Conservation (phyloP, 2,113 vertebrate genomes). For the Pseudorectes ferrugineus region DNA sequence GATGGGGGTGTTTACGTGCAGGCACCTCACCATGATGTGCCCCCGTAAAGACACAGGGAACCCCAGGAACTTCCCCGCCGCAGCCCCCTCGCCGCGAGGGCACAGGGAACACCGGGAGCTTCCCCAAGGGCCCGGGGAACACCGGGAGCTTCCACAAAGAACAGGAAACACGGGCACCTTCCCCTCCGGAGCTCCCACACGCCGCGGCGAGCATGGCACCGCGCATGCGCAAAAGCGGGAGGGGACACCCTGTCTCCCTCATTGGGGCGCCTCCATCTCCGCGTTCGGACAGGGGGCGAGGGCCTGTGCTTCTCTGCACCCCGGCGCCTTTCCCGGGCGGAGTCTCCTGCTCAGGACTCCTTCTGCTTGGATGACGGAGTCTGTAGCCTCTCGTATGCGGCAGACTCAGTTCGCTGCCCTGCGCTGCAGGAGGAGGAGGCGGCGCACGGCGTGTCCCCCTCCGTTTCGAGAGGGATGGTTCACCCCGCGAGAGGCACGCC, state of each 20-base stretch:
- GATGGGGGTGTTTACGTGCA: accelerated
- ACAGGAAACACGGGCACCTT: accelerated
- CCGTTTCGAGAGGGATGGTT: not conserved
- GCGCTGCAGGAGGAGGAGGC: not conserved
- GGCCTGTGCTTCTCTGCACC: accelerated
- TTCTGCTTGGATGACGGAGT: accelerated
- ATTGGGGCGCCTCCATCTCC: not conserved
- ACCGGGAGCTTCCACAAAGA: accelerated
- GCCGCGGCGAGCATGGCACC: accelerated
- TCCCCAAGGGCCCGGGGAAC: accelerated
- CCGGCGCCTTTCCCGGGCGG: accelerated
- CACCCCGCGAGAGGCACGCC: too few species aligned
- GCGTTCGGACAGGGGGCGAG: accelerated
- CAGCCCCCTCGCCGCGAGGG: too few species aligned
- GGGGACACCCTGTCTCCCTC: accelerated
- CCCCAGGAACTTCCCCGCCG: not conserved
- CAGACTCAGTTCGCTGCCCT: too few species aligned
- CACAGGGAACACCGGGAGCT: not conserved
- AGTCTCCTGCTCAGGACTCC: not conserved
- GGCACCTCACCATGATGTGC: accelerated
- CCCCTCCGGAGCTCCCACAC: accelerated
- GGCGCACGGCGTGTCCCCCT: accelerated
- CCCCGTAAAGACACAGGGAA: too few species aligned
- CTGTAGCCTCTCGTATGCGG: not conserved
- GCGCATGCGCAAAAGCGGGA: accelerated